Evolutionary conservation across 2,888 invertebrate species (phyloP), one percentile per base, ranked within the genome.

Genomic region (Hypsopygia costalis): DNA sequence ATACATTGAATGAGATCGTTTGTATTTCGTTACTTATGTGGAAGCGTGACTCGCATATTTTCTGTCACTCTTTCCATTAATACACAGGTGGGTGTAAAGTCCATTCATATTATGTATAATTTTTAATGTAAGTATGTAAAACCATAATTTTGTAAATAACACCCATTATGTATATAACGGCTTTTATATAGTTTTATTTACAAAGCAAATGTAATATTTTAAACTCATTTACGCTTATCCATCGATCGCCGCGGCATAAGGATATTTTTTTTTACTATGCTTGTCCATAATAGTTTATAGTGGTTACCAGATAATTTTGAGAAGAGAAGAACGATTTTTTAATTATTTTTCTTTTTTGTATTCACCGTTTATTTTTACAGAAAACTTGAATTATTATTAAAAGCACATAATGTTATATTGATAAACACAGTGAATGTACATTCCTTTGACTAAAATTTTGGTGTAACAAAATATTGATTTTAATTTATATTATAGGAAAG

Each of bases 191-290:
- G 8, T 31, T 11, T 31, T 11, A 12, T 31, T 41, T 40, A 25
- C 29, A 20, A 25, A 28, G 31, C 31, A 36, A 34, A 21, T 32
- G 21, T 11, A 32, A 43, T 37, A 31, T 29, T 25, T 5, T 25
- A 25, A 16, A 25, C 25, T 25, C 25, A 25, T 25, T 25, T 25
- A 25, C 25, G 25, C 25, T 25, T 25, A 25, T 3, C 25, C 25
- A 25, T 25, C 7, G 25, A 2, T 25, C 25, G n/a, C 25, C 25
- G 6, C 25, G 25, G 3, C 3, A 25, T 6, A 4, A 5, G 25
- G 25, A 25, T 25, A n/a, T 25, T 4, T 5, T 2, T 16, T 3
- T 16, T 16, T 16, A 16, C 16, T 16, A 4, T 16, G 16, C 16
- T n/a, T n/a, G 6, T 25, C 25, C n/a, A 25, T 25, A 25, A 8